Conservation (phyloP, 2,113 vertebrate species). For the Pelecanoides urinatrix region DNA sequence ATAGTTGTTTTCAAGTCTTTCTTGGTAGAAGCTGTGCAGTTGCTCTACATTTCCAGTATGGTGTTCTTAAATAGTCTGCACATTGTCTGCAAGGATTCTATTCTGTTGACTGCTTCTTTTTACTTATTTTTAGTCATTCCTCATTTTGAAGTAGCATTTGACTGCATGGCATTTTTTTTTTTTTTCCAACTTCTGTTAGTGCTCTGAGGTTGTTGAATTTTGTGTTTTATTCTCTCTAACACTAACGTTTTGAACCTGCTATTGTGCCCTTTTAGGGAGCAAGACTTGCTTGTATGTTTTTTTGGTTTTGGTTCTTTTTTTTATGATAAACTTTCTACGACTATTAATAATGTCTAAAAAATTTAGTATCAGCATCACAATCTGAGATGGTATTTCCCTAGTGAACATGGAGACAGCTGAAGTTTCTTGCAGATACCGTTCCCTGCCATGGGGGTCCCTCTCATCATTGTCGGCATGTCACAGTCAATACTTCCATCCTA, state of each 20-base stretch:
- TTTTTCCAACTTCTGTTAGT: not conserved
- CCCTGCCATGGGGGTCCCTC: rapidly evolving
- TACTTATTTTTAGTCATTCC: not conserved
- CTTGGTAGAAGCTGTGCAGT: not conserved
- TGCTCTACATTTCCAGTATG: not conserved
- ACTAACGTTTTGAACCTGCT: not conserved
- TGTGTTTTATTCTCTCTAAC: not conserved
- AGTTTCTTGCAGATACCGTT: not conserved
- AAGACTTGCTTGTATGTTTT: not conserved
- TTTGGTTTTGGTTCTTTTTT: not conserved
- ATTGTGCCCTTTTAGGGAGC: not conserved
- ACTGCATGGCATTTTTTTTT: not conserved
- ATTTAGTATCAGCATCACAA: not conserved
- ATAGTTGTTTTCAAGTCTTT: not conserved
- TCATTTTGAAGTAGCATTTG: not conserved
- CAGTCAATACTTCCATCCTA: not conserved
- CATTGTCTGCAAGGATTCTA: not conserved
- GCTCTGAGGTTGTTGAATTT: not conserved
- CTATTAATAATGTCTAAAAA: not conserved
- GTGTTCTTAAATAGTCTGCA: not conserved
- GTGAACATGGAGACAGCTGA: not conserved
- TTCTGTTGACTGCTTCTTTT: not conserved
- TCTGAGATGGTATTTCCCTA: not conserved
- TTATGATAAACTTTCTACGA: not conserved
- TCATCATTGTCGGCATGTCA: not conserved